Percentiles rank a stretch among this genome's conserved stretches.
Evolutionary conservation across 2,113 vertebrate genomes (phyloP).

Genomic region (Brachypodius melanocephalos): DNA sequence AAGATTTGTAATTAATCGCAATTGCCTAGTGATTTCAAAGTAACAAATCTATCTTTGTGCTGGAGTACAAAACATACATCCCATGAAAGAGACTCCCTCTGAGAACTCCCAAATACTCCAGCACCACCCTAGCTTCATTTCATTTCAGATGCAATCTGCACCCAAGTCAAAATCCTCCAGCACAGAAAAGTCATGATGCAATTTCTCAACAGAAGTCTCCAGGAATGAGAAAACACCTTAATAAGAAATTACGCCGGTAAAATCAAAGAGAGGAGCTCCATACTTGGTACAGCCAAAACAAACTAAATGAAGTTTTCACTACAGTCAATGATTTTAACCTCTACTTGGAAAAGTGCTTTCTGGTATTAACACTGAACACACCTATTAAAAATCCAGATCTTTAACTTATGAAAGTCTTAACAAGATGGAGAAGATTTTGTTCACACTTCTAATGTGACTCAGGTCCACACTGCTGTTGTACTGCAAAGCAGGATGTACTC

Average conservation of each 20-base stretch:
- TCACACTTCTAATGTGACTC: not conserved
- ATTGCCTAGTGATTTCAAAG: not conserved
- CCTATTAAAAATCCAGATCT: not conserved
- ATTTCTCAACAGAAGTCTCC: not conserved
- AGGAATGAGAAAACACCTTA: not conserved
- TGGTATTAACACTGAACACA: not conserved
- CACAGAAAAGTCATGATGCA: not conserved
- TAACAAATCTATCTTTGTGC: not conserved
- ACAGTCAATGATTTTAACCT: not conserved
- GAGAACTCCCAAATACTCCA: not conserved
- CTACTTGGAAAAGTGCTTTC: not conserved
- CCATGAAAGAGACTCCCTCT: not conserved
- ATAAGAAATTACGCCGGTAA: not conserved
- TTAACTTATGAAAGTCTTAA: not conserved
- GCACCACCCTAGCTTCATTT: not conserved
- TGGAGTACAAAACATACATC: not conserved
- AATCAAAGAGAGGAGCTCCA: not conserved
- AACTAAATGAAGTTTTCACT: not conserved
- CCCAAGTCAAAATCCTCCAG: not conserved
- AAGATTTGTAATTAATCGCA: not conserved
- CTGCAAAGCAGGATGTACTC: not conserved
- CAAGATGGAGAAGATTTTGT: not conserved
- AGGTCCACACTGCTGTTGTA: not conserved
- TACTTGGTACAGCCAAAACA: not conserved
- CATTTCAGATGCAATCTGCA: not conserved